Base-by-base conservation (phyloP, 2,797 vertebrate genomes). In the Cynodonichthys magdalenae region DNA sequence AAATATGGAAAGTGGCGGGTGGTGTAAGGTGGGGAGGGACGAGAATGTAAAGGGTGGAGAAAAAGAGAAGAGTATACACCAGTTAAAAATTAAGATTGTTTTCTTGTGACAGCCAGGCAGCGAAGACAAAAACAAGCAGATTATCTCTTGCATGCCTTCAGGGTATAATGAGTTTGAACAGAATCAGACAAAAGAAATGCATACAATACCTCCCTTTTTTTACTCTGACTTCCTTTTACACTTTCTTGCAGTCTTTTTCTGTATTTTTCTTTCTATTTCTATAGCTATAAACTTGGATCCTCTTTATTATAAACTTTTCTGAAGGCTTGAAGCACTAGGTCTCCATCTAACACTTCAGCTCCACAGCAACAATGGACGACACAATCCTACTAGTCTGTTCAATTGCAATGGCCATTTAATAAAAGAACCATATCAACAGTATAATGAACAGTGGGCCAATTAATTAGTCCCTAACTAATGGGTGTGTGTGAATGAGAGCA, bases 401-500 rank as follows among this genome's bases (percentile, higher is more conserved):
- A 72, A 77, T 81, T 47, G 62, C 74, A 63, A 58, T 12, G 34
- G 53, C 61, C 63, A 58, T 80, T 85, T 84, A 81, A 88, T 87
- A 82, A 90, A 87, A 82, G 79, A 65, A 74, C 71, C 74, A 75
- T 85, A 90, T 88, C 79, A 87, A 80, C 88, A 80, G 65, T 77
- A 83, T 87, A 88, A 89, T 75, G 75, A 89, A 82, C 84, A 81
- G 80, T 53, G 60, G 77, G 65, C 63, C 69, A 81, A 90, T 90
- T 87, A 89, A 88, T 91, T 85, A 86, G 79, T 86, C 76, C 63
- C 77, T 70, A 76, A 81, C 82, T 82, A 89, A 88, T 75, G 79
- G 64, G 82, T 69, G 76, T 77, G 66, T 77, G 65, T 75, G 66
- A 71, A 71, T 56, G 41, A 49, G 59, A 73, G 68, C 6, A 50